These are phyloP conservation scores for Heliconius eleuchia DNA, from an alignment of 1,140 invertebrate species.

Conservation along the genomic window DNA sequence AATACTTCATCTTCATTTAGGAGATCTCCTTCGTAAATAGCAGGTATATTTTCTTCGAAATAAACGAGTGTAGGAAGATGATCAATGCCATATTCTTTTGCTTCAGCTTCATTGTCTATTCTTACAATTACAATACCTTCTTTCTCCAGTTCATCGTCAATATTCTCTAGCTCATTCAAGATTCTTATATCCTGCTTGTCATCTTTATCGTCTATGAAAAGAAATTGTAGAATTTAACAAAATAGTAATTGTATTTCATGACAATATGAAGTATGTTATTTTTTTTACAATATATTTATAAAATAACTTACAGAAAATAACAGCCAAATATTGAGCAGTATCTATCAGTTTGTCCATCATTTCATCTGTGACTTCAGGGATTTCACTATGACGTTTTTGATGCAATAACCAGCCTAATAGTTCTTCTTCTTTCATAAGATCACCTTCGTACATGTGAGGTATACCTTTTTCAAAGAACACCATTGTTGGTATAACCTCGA, in stretches of 20 bases:
- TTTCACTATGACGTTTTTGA: constrained; percentile 94
- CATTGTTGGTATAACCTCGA: constrained; percentile 89
- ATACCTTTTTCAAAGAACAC: constrained; percentile 94
- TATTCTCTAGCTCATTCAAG: constrained; percentile 94
- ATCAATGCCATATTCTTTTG: constrained; percentile 95
- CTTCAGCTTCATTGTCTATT: constrained; percentile 93
- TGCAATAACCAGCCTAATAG: constrained; percentile 93
- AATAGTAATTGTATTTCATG: neutral
- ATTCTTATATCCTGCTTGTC: constrained; percentile 94
- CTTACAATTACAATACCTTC: constrained; percentile 95
- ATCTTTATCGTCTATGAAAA: constrained; percentile 90
- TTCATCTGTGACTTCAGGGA: constrained; percentile 95
- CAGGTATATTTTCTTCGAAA: constrained; percentile 95
- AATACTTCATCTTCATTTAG: constrained; percentile 96
- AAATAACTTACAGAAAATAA: constrained; percentile 90
- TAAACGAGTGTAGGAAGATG: constrained; percentile 93
- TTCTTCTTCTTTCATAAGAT: constrained; percentile 95
- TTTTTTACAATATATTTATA: neutral
- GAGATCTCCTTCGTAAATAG: constrained; percentile 94
- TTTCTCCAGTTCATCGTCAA: constrained; percentile 95
- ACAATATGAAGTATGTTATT: neutral
- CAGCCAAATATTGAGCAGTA: constrained; percentile 88
- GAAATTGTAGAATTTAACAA: constrained; percentile 1
- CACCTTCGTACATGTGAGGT: constrained; percentile 94
- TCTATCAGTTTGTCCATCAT: constrained; percentile 96